Evolutionary conservation across 1,140 invertebrate genomes (phyloP).

Genomic region (Brachionus sp.): DNA sequence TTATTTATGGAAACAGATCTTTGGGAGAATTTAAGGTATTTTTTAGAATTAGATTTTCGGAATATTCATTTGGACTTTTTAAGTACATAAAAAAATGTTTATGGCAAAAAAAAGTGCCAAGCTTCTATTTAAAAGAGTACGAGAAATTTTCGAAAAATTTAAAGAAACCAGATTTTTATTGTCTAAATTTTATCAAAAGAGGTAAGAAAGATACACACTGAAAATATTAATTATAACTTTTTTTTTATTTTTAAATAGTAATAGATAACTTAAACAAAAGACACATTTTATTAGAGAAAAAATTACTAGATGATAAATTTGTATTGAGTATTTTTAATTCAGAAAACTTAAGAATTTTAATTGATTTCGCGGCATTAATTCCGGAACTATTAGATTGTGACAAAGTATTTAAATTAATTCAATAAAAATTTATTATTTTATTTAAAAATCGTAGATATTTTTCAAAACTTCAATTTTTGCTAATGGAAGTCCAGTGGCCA

Average conservation of each 20-base stretch:
- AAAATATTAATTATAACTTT: neutral
- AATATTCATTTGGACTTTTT: neutral
- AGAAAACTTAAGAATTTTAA: neutral
- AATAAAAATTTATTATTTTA: neutral
- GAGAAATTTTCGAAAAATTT: conserved; percentile 52
- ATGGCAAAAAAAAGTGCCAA: conserved; percentile 50
- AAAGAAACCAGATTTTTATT: neutral
- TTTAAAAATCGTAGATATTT: neutral
- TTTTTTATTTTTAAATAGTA: neutral
- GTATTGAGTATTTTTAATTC: neutral
- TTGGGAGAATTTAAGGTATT: conserved; percentile 50
- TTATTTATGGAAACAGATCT: neutral
- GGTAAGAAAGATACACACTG: neutral
- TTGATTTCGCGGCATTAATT: neutral
- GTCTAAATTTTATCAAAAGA: neutral
- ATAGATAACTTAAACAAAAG: neutral
- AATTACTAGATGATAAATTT: neutral
- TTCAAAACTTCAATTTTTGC: conserved; percentile 3
- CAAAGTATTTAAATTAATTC: neutral
- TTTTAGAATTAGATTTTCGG: conserved; percentile 54
- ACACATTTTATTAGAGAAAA: neutral
- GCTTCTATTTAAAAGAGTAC: conserved; percentile 62
- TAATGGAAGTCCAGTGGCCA: neutral
- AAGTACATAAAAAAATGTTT: conserved; percentile 16
- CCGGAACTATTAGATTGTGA: neutral